These are phyloP conservation scores for Miltochrista miniata DNA, from an alignment of 2,888 invertebrate species.

Conservation along the genomic window DNA sequence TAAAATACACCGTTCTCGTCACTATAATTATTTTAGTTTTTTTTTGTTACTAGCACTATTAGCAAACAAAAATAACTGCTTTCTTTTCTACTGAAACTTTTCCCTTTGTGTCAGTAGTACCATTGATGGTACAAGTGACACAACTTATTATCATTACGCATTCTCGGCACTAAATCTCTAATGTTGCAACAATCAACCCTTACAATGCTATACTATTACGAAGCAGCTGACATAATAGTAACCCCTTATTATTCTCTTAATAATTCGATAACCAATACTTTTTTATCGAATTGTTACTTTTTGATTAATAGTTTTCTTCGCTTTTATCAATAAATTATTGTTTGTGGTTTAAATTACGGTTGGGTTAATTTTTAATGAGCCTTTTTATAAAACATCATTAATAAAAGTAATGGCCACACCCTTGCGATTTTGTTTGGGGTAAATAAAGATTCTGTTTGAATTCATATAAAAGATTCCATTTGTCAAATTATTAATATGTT, in stretches of 20 bases:
- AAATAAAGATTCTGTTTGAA: slow-evolving; percentile 24
- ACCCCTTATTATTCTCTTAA: slow-evolving; percentile 30
- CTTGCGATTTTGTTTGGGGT: slow-evolving; percentile 47
- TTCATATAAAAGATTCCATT: slow-evolving; percentile 6
- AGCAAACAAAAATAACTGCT: too few species aligned
- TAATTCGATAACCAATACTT: slow-evolving; percentile 30
- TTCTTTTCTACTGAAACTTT: too few species aligned
- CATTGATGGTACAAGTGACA: too few species aligned
- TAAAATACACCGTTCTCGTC: too few species aligned
- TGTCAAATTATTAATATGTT: slow-evolving; percentile 10
- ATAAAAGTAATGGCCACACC: slow-evolving; percentile 57
- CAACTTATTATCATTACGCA: too few species aligned
- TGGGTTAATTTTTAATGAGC: slow-evolving; percentile 49
- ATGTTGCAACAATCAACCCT: slow-evolving; percentile 36
- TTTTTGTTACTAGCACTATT: too few species aligned
- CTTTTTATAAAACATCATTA: slow-evolving; percentile 36
- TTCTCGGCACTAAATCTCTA: background rate
- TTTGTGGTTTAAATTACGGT: slow-evolving; percentile 67
- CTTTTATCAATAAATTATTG: slow-evolving; percentile 52
- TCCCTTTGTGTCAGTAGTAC: too few species aligned
- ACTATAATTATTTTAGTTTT: too few species aligned
- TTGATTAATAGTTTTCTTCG: slow-evolving; percentile 65
- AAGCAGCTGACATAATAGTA: slow-evolving; percentile 28
- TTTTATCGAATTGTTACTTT: slow-evolving; percentile 45
- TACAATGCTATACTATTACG: slow-evolving; percentile 55